phyloP scores from a whole-genome alignment of 92 coral and sea anemone species.

The Umimayanthus kanabou region DNA sequence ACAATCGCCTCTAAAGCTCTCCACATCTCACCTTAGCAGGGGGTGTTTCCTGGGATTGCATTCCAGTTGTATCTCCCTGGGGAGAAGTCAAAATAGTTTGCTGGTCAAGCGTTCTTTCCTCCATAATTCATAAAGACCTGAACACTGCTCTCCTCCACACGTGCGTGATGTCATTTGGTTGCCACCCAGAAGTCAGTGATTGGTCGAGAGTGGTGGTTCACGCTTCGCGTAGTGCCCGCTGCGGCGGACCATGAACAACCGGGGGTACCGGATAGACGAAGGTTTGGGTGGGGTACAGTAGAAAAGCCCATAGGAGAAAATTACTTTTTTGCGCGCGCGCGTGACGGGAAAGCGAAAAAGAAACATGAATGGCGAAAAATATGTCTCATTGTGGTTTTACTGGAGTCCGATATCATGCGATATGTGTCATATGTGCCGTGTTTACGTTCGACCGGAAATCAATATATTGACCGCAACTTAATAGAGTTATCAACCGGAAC shows the following conservation, averaged over 20 bases:
- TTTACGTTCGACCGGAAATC: neutral
- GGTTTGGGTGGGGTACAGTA: neutral
- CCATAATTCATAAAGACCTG: neutral
- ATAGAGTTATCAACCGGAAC: neutral
- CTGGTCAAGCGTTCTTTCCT: neutral
- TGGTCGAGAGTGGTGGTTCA: neutral
- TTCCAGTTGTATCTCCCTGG: neutral
- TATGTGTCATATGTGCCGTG: no score
- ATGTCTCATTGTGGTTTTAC: no score
- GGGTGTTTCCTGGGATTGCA: neutral
- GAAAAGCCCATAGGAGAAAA: no score
- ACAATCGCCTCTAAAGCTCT: neutral
- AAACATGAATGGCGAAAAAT: no score
- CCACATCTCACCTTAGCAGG: constrained; percentile 17
- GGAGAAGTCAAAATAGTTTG: neutral
- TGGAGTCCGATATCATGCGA: neutral
- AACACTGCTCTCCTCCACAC: neutral
- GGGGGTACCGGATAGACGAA: neutral
- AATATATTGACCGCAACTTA: neutral
- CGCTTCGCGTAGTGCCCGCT: neutral
- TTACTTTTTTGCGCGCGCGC: neutral
- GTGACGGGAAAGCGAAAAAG: neutral
- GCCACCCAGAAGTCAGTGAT: neutral
- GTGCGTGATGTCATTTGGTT: neutral
- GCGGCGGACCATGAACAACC: neutral